phyloP scores from a whole-genome alignment of 2,888 invertebrate species.

The Lycophotia porphyrea region DNA sequence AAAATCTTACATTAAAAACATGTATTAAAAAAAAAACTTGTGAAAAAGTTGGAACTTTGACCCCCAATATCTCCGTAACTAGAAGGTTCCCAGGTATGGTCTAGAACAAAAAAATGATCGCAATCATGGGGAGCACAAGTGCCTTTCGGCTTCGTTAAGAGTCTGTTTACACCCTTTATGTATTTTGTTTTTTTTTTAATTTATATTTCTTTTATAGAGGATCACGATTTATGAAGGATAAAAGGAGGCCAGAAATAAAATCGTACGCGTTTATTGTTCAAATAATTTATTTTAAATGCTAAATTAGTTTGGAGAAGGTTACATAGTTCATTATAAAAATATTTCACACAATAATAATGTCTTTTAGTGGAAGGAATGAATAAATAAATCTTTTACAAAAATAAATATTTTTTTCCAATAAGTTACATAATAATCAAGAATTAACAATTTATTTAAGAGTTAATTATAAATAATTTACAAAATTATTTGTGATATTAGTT shows the following conservation, averaged over 20 bases:
- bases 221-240: too few relatives aligned
- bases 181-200: too few relatives aligned
- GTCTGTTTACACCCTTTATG: too few relatives aligned
- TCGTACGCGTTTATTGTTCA: background rate
- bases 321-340: conserved; percentile 71
- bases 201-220: too few relatives aligned
- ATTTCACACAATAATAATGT: conserved; percentile 76
- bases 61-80: too few relatives aligned
- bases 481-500: conserved; percentile 3
- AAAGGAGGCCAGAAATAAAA: background rate
- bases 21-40: too few relatives aligned
- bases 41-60: too few relatives aligned
- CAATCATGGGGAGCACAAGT: too few relatives aligned
- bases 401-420: conserved; percentile 45
- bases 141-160: too few relatives aligned
- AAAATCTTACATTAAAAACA: too few relatives aligned
- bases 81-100: too few relatives aligned
- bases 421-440: conserved; percentile 5
- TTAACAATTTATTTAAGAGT: conserved; percentile 19
- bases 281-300: conserved; percentile 63
- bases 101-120: too few relatives aligned
- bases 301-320: conserved; percentile 65
- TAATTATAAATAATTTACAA: conserved; percentile 11
- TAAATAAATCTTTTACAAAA: conserved; percentile 71
- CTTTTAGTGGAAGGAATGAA: conserved; percentile 87